These are phyloP conservation scores for Orthonyx spaldingii DNA, from an alignment of 2,113 vertebrate species.

Conservation along the genomic window DNA sequence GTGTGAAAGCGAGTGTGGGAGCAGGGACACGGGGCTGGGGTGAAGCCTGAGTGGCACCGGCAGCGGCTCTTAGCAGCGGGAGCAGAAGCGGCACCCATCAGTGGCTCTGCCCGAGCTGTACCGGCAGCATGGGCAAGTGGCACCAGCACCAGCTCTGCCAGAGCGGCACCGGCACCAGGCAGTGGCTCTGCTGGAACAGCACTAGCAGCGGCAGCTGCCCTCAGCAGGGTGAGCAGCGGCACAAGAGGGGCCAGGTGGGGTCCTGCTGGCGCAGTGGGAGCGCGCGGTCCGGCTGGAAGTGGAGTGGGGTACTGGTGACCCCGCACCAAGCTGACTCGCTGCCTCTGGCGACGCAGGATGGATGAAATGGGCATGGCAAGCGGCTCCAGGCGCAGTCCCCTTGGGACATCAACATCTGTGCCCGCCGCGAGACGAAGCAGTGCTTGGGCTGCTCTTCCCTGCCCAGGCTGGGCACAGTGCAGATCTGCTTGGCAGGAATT, in stretches of 20 bases:
- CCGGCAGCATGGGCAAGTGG: neutral
- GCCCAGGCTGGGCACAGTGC: neutral
- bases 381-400: neutral
- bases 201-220: neutral
- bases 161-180: neutral
- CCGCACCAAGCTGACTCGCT: neutral
- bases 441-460: neutral
- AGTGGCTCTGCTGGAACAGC: neutral
- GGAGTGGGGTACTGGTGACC: neutral
- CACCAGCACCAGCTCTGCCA: neutral
- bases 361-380: neutral
- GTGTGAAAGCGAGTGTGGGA: neutral
- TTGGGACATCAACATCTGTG: too few species aligned
- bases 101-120: neutral
- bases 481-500: neutral
- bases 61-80: neutral
- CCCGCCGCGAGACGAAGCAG: accelerated
- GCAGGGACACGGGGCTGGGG: neutral
- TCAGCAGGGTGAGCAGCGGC: neutral
- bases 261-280: neutral
- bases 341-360: neutral
- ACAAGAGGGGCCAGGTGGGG: neutral
- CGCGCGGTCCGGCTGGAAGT: too few species aligned
- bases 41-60: neutral
- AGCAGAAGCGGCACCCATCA: neutral